Evolutionary conservation across 2,888 invertebrate species (phyloP).

Genomic region (Nasonovia ribisnigri): DNA sequence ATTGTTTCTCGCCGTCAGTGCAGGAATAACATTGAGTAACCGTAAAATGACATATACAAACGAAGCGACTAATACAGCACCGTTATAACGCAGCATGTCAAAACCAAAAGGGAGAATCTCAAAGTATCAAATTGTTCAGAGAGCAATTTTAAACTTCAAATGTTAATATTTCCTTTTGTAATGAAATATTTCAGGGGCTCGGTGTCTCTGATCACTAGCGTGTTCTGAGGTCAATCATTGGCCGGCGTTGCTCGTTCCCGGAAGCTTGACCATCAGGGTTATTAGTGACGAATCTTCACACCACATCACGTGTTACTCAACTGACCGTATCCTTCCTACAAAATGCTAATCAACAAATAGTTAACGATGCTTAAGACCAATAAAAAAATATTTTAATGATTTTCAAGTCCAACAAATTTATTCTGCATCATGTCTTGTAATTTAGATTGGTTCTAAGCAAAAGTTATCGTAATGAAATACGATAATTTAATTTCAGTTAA

Average conservation of each 20-base stretch:
- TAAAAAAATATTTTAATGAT: too few species aligned
- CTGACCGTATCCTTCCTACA: too few species aligned
- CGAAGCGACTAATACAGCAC: not conserved
- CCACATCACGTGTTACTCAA: too few species aligned
- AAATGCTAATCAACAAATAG: too few species aligned
- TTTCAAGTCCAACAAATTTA: not conserved
- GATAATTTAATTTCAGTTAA: not conserved
- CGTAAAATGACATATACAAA: not conserved
- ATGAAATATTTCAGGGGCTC: not conserved
- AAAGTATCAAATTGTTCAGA: not conserved
- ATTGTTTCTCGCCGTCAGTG: not conserved
- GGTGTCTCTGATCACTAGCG: too few species aligned
- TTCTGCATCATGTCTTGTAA: not conserved
- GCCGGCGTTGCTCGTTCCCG: too few species aligned
- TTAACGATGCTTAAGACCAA: too few species aligned
- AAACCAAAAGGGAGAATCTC: not conserved
- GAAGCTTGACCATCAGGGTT: too few species aligned
- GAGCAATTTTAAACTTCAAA: not conserved
- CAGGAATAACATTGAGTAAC: not conserved
- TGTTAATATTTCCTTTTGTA: not conserved
- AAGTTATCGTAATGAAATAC: not conserved
- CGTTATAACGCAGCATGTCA: not conserved
- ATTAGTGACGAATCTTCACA: too few species aligned
- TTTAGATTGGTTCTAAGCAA: not conserved
- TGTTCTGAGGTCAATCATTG: too few species aligned